Conservation (phyloP, 1,140 invertebrate genomes). For the Drosophila pandora region DNA sequence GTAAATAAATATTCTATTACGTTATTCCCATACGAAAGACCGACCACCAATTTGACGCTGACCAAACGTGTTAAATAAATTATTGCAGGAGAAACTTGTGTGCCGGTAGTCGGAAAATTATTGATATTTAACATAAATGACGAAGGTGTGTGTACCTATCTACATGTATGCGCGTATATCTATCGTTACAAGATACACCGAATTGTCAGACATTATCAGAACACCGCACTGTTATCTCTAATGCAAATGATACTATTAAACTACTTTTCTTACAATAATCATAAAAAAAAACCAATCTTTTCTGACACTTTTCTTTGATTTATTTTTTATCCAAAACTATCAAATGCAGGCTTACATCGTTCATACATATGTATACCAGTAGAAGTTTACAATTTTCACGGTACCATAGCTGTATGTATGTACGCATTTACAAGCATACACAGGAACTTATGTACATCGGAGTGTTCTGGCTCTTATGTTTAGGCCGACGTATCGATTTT, state of each 20-base stretch:
- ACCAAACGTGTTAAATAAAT: slow-evolving; percentile 15
- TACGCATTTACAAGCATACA: slow-evolving; percentile 34
- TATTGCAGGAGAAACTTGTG: slow-evolving; percentile 11
- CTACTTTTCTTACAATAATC: neutral
- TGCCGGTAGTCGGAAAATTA: slow-evolving; percentile 33
- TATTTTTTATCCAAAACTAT: neutral
- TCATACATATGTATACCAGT: slow-evolving; percentile 9
- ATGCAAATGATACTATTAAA: neutral
- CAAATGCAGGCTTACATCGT: neutral
- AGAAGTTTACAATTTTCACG: slow-evolving; percentile 27
- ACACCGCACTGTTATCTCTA: slow-evolving; percentile 20
- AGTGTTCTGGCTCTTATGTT: slow-evolving; percentile 33
- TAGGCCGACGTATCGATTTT: slow-evolving; percentile 46
- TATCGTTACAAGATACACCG: slow-evolving; percentile 31
- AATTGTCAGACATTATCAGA: slow-evolving; percentile 9
- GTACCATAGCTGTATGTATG: slow-evolving; percentile 18
- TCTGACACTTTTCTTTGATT: neutral
- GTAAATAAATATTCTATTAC: slow-evolving; percentile 46
- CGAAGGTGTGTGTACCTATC: slow-evolving; percentile 31
- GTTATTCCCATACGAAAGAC: slow-evolving; percentile 11
- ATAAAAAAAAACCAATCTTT: neutral
- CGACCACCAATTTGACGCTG: neutral
- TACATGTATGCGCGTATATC: slow-evolving; percentile 30
- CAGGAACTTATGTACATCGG: slow-evolving; percentile 39
- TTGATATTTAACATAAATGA: slow-evolving; percentile 45